Percentiles rank a stretch among this genome's conserved stretches.
These are phyloP conservation scores for Oreochromis aureus DNA, from an alignment of 2,113 vertebrate genomes.

Conservation along the genomic window DNA sequence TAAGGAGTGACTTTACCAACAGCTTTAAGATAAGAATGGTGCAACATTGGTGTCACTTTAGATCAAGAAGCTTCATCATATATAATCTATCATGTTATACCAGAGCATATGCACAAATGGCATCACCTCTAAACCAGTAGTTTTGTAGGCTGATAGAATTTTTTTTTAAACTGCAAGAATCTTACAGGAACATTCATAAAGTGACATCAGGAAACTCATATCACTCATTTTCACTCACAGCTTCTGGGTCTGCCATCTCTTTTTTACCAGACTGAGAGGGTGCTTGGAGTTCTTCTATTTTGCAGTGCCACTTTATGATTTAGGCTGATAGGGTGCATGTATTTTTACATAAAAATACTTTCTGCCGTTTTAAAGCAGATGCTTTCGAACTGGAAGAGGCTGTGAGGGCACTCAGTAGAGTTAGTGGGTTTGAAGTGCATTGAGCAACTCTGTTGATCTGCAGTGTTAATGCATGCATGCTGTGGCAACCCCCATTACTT, in stretches of 20 bases:
- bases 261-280: background rate
- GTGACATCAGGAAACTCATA: background rate
- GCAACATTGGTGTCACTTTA: background rate
- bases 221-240: background rate
- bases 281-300: background rate
- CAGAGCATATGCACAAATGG: background rate
- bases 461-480: conserved; percentile 29
- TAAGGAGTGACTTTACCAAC: background rate
- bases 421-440: conserved; percentile 21
- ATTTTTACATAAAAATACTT: conserved; percentile 14
- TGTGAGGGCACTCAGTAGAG: conserved; percentile 20
- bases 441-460: conserved; percentile 32
- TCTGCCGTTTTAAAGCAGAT: conserved; percentile 1
- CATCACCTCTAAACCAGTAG: background rate
- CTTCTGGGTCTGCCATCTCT: background rate
- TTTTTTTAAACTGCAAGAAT: background rate
- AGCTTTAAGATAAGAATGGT: background rate
- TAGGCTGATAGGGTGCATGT: background rate
- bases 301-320: conserved; percentile 9
- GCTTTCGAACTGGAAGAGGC: conserved; percentile 1
- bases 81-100: background rate
- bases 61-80: background rate
- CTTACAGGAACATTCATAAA: background rate
- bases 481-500: conserved; percentile 45
- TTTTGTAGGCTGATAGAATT: background rate